Base-by-base conservation (phyloP, 2,888 invertebrate genomes). In the Macaria liturata region DNA sequence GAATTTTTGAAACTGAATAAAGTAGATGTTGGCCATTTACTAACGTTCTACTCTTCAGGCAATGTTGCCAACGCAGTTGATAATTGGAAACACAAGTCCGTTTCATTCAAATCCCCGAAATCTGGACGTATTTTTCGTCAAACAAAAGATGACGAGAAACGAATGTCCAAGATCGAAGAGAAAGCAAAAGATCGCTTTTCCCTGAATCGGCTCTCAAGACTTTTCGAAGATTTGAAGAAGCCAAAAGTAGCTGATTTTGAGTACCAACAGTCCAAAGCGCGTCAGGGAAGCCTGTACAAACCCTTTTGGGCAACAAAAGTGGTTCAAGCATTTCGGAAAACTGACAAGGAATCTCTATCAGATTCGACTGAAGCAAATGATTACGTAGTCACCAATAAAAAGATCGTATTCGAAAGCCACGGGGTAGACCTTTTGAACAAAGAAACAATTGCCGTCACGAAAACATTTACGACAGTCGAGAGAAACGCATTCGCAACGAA, bases 221-320 rank as follows among this genome's bases (percentile, higher is more conserved):
- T 90, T 0, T 77, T 88, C 31, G 80, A 82, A 49, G 84, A 87
- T 54, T 81, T 86, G 49, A 84, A 80, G 61, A 84, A 78, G 49
- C 75, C 80, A 0, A 88, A 82, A 74, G 81, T 90, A 0, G 80
- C 88, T 0, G 89, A 90, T 69, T 86, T 73, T 39, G 77, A 84
- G 3, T 87, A 87, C 59, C 79, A 82, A 54, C 83, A 78, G 54
- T 72, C 86, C 0, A 83, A 77, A 60, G 75, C 87, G 0, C 71
- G 87, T 2, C 74, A 74, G 51, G 72, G 84, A 57, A 86, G 86
- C 57, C 75, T 75, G 9, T 86, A 88, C 68, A 86, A 80, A 69
- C 84, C 86, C 0, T 85, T 88, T 67, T 89, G 88, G 89, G 87
- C 88, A 5, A 84, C 83, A 0, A 85, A 78, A 75, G 78, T 84